Conservation (phyloP, 2,113 vertebrate species). For the Pelobates fuscus region DNA sequence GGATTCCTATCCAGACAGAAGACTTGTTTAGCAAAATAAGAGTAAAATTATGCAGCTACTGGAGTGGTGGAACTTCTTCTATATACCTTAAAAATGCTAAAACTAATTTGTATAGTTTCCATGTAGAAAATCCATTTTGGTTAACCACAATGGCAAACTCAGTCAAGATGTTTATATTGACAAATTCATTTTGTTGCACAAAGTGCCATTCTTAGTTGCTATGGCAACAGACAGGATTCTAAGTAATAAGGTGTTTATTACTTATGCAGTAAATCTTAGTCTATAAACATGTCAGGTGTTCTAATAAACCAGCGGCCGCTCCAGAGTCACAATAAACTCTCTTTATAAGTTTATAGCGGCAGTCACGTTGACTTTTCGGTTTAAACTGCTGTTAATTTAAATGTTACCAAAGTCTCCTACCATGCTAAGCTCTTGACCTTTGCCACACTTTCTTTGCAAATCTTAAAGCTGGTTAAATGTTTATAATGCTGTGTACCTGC, state of each 20-base stretch:
- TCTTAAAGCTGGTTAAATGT: slow-evolving; percentile 67
- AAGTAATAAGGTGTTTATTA: slow-evolving; percentile 80
- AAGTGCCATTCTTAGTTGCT: slow-evolving; percentile 78
- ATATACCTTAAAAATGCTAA: too few relatives aligned
- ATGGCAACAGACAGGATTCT: slow-evolving; percentile 76
- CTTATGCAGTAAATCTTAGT: slow-evolving; percentile 74
- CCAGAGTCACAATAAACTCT: slow-evolving; percentile 69
- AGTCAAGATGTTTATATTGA: slow-evolving; percentile 75
- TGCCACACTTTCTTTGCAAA: slow-evolving; percentile 70
- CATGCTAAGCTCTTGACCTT: slow-evolving; percentile 71
- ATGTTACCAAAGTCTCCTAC: slow-evolving; percentile 63
- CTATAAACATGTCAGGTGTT: slow-evolving; percentile 77
- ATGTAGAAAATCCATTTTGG: slow-evolving; percentile 73
- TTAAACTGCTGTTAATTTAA: slow-evolving; percentile 73
- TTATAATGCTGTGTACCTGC: slow-evolving; percentile 65
- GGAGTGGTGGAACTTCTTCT: too few relatives aligned
- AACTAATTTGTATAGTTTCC: too few relatives aligned
- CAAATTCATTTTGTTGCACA: slow-evolving; percentile 71
- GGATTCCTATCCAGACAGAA: too few relatives aligned
- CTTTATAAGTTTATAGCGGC: slow-evolving; percentile 68
- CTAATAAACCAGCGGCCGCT: slow-evolving; percentile 72
- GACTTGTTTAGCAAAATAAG: too few relatives aligned
- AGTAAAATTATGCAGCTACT: too few relatives aligned
- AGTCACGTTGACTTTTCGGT: slow-evolving; percentile 65
- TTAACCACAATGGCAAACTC: slow-evolving; percentile 76